Conservation (phyloP, 2,113 vertebrate species). For the Argyrosomus japonicus region DNA sequence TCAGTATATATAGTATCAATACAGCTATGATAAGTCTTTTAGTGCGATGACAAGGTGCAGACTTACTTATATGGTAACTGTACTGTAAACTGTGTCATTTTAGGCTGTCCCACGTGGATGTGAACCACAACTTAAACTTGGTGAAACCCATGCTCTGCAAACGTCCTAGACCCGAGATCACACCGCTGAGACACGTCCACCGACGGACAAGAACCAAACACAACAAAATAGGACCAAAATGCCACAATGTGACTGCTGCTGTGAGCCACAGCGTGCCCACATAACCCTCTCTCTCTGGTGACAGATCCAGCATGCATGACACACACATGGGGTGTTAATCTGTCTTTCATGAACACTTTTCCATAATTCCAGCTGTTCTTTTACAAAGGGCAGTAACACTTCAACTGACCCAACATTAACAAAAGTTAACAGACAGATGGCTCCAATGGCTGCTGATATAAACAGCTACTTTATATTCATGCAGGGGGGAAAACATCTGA, state of each 20-base stretch:
- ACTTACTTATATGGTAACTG: neutral
- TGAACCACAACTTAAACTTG: neutral
- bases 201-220: neutral
- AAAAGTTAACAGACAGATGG: neutral
- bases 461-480: neutral
- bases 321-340: neutral
- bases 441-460: neutral
- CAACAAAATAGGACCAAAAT: neutral
- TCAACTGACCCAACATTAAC: neutral
- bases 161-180: neutral
- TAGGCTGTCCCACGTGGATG: neutral
- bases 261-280: neutral
- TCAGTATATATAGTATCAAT: neutral
- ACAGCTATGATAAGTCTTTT: neutral
- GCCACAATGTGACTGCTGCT: neutral
- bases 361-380: neutral
- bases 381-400: neutral
- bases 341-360: no score
- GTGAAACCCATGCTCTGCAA: neutral
- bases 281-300: neutral
- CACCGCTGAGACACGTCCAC: neutral
- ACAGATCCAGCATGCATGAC: neutral
- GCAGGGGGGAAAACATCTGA: neutral
- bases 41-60: neutral
- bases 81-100: neutral